Base-by-base conservation (phyloP, 2,888 invertebrate species). In the Seira musarum region DNA sequence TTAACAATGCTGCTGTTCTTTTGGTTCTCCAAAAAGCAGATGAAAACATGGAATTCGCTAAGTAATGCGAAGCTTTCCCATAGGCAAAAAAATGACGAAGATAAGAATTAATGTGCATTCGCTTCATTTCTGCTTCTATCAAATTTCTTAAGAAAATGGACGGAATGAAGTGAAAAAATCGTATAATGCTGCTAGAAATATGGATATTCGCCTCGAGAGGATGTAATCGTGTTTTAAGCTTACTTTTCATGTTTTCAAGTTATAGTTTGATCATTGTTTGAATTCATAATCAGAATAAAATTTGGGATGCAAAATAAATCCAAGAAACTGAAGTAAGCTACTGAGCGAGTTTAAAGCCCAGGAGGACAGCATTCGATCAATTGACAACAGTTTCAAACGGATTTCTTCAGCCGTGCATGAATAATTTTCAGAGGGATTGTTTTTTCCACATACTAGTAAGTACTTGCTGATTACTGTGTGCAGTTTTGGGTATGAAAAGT, bases 311-410 rank as follows among this genome's bases (percentile, higher is more conserved):
- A 30, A 30, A 30, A 2, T 30, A 13, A 53, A 53, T 53, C 8
- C 30, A 5, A 5, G 30, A 53, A 8, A 53, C 3, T 53, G 53
- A 3, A 53, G 53, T 13, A 2, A 5, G 30, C 8, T 5, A 30
- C 30, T 30, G 53, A 53, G 53, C 15, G 17, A 53, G 53, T 53
- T 53, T 65, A 35, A 10, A n/a, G 21, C 15, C 1, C 53, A 25
- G 21, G 68, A 68, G 30, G 30, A 30, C 30, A 30, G 30, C 3
- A 30, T 30, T 2, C 46, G 73, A 72, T 68, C 75, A 68, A 63
- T 80, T 80, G 64, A 68, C 79, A 80, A 80, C 67, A 61, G 72
- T 70, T 70, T 61, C 30, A 53, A 53, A 53, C 53, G 53, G 53
- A 13, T 17, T 13, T 53, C 6, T 53, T 53, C 53, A 53, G n/a